Base-by-base conservation (phyloP, 2,113 vertebrate species). In the Arvicanthis niloticus region DNA sequence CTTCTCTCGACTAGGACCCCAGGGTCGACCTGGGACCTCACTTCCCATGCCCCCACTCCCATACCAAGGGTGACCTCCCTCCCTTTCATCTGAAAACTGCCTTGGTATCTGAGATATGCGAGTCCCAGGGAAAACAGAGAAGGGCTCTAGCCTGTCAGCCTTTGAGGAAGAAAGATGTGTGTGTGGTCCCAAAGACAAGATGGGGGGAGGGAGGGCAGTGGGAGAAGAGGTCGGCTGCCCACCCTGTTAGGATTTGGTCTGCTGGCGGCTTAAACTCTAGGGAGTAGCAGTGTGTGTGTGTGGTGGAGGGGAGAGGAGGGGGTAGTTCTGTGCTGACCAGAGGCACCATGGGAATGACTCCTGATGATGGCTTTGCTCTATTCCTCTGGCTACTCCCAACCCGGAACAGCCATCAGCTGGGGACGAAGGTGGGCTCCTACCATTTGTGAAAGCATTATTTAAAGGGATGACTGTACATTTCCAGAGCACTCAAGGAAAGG, bases 61-160 rank as follows among this genome's bases (percentile, higher is more conserved):
- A 91, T 67, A 88, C 94, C 97, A 76, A 94, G 95, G 90, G 94
- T 26, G 85, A 95, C 92, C 89, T 91, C 89, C 92, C 89, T 96
- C 90, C 96, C 93, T 92, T 91, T 89, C 95, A 88, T 78, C 89
- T n/a, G 88, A 92, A 92, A 95, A 86, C 65, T 88, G 77, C 85
- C 94, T 16, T 60, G 93, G 91, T 42, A 0, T 48, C 77, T 62
- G 89, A 96, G 89, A 72, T 31, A 2, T 56, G 92, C 22, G 78
- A 97, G 88, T 80, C 94, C 93, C 4, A 80, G 81, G 53, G 80
- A 65, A 81, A n/a, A 75, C 78, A 45, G 81, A 85, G 67, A 58
- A 78, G 48, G 85, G 84, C 51, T 80, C 51, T 42, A 45, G 22
- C 19, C 87, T 60, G 67, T 84, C 56, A 34, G 80, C 34, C 58